Base-by-base conservation (phyloP, 2,888 invertebrate species). In the Trichogramma evanescens region DNA sequence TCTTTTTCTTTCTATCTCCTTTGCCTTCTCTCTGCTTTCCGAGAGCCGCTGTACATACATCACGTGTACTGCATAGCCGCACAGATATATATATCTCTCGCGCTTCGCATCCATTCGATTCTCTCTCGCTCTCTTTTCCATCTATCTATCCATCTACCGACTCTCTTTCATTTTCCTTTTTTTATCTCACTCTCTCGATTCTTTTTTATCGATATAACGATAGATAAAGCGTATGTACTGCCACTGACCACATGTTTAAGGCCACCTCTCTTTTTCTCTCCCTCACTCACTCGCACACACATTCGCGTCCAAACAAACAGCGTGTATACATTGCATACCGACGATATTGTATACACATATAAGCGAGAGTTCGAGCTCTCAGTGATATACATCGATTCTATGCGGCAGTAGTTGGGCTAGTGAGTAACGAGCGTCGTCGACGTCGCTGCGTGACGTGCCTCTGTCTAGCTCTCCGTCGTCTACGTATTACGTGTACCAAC, bases 191-290 rank as follows among this genome's bases (percentile, higher is more conserved):
- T 26, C 26, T 26, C 26, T 26, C 26, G 26, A 26, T 39, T 57
- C 52, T 63, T 64, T 61, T 63, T 54, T 62, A 59, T 63, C 62
- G 61, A 57, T 49, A 56, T 59, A 62, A 61, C 64, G 65, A 71
- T 70, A 68, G 67, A 68, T 67, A 26, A 26, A 26, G 26, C 26
- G 26, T 26, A 69, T 64, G 66, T 68, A 67, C 66, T 63, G 61
- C 62, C 26, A 65, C 59, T 52, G 65, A 70, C 68, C 71, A 71
- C 70, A 69, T 69, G 70, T 70, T 71, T 69, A 69, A 72, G 68
- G 68, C 67, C 65, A 63, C 68, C 66, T 67, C 60, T 59, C 10
- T 50, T 50, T 13, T 52, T 49, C 48, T 6, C 50, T 43, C 13
- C 9, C 48, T 39, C 61, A 62, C 63, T 54, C 66, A 65, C 66